phyloP scores from a whole-genome alignment of 1,140 invertebrate species.

The Neelides sp. region DNA sequence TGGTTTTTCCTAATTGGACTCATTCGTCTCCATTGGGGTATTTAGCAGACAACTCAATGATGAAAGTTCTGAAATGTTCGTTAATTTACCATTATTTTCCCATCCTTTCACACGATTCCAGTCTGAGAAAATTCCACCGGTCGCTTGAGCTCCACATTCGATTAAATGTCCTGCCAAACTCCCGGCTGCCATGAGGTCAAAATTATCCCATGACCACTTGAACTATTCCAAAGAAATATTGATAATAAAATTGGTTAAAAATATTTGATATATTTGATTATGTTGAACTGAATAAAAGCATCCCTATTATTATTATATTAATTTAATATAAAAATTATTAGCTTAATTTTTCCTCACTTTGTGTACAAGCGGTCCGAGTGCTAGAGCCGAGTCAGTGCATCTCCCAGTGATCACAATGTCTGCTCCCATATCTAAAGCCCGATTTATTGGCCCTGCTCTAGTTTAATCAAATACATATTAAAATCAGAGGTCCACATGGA shows the following conservation, averaged over 20 bases:
- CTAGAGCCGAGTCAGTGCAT: slow-evolving; percentile 43
- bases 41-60: no score
- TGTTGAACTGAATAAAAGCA: background rate
- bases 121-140: slow-evolving; percentile 44
- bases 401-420: slow-evolving; percentile 44
- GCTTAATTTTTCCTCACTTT: slow-evolving; percentile 30
- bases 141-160: slow-evolving; percentile 45
- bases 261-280: no score
- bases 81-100: slow-evolving; percentile 34
- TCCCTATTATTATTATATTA: background rate
- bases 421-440: slow-evolving; percentile 40
- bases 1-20: no score
- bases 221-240: slow-evolving; percentile 29
- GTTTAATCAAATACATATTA: slow-evolving; percentile 5
- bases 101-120: slow-evolving; percentile 41
- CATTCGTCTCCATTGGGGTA: no score
- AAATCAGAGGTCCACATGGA: slow-evolving; percentile 1
- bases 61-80: background rate
- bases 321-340: background rate
- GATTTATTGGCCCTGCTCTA: slow-evolving; percentile 40
- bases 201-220: slow-evolving; percentile 38
- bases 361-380: slow-evolving; percentile 41
- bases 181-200: slow-evolving; percentile 37
- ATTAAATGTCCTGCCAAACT: slow-evolving; percentile 44
- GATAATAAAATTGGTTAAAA: no score